phyloP scores from a whole-genome alignment of 1,140 invertebrate species.

The Drosophila pandora region DNA sequence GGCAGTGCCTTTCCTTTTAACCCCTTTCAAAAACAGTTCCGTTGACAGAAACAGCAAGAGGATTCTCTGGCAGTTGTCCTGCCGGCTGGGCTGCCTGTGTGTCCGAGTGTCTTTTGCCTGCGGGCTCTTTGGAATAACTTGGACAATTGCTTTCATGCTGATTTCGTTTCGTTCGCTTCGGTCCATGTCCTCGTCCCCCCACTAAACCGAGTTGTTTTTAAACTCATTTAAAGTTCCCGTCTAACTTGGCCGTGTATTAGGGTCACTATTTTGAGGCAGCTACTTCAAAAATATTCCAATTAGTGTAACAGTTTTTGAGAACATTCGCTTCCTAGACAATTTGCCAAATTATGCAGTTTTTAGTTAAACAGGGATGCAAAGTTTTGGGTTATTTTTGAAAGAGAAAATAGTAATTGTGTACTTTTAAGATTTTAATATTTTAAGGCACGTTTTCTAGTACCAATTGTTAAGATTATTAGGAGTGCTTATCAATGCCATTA shows the following conservation, averaged over 20 bases:
- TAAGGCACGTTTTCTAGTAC: too few relatives aligned
- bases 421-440: too few relatives aligned
- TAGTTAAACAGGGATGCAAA: background rate
- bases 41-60: constrained; percentile 40
- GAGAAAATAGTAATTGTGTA: background rate
- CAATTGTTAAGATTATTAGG: too few relatives aligned
- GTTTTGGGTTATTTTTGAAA: background rate
- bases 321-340: constrained; percentile 7
- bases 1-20: constrained; percentile 29
- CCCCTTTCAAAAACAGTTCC: constrained; percentile 55
- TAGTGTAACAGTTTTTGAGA: constrained; percentile 44
- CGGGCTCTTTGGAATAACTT: constrained; percentile 58
- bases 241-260: constrained; percentile 58
- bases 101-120: constrained; percentile 37
- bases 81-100: constrained; percentile 7
- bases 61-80: constrained; percentile 19
- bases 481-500: background rate
- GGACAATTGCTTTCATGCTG: constrained; percentile 72
- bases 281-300: constrained; percentile 59
- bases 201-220: constrained; percentile 29
- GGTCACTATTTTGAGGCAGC: constrained; percentile 44
- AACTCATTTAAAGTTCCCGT: constrained; percentile 44
- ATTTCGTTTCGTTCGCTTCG: constrained; percentile 54
- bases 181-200: background rate
- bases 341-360: constrained; percentile 23